Evolutionary conservation across 1,140 invertebrate genomes (phyloP).

Genomic region (Globodera ellingtonae): DNA sequence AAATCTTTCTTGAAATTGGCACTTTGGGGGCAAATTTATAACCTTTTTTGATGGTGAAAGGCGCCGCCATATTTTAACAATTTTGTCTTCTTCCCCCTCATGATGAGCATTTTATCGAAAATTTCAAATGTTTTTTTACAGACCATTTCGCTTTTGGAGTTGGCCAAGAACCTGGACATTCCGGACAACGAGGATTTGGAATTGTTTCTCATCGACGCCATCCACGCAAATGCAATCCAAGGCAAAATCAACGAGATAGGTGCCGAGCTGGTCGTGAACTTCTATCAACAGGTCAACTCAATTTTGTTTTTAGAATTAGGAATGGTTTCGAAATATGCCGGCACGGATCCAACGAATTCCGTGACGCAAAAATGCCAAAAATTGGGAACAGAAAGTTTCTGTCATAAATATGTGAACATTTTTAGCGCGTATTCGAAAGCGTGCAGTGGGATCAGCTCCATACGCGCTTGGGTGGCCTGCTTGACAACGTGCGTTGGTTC

Average conservation of each 20-base stretch:
- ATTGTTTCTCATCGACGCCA: conserved; percentile 63
- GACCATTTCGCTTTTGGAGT: conserved; percentile 24
- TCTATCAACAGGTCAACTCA: conserved; percentile 41
- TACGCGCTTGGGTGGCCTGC: conserved; percentile 44
- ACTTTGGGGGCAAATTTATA: not conserved
- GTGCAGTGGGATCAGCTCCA: conserved; percentile 59
- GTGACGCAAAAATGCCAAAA: no score
- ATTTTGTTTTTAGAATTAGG: not conserved
- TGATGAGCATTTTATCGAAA: not conserved
- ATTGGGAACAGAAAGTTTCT: not conserved
- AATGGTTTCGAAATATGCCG: no score
- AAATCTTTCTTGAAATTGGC: not conserved
- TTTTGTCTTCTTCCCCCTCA: not conserved
- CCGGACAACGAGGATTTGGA: conserved; percentile 54
- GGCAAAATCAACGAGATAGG: conserved; percentile 60
- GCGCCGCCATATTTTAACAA: not conserved
- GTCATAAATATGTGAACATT: not conserved
- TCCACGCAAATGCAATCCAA: conserved; percentile 62
- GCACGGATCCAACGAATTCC: no score
- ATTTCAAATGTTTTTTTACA: not conserved
- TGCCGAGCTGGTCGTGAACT: conserved; percentile 48
- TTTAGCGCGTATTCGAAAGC: conserved; percentile 54
- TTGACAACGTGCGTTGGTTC: conserved; percentile 45
- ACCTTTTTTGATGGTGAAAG: not conserved
- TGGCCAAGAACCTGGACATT: conserved; percentile 55